A percentile compares a stretch with the other conserved stretches of the same genome.
Conservation (phyloP, 2,113 vertebrate genomes). For the Tragelaphus strepsiceros region DNA sequence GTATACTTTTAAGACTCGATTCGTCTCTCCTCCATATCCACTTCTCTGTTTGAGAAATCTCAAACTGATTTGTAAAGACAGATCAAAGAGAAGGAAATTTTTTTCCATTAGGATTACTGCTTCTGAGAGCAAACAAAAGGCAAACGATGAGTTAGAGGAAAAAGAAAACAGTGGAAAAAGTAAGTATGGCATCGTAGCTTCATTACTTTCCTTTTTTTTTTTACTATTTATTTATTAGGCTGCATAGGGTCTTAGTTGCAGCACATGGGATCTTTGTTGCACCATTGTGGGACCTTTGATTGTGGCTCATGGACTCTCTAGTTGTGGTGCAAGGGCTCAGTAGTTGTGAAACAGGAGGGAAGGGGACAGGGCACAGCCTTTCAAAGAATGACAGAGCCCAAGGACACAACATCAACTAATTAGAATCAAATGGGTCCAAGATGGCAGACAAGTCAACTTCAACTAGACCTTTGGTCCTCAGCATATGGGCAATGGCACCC, state of each 20-base stretch:
- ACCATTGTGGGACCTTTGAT: background rate
- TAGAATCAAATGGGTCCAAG: background rate
- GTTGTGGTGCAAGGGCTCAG: background rate
- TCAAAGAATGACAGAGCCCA: background rate
- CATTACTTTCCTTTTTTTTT: background rate
- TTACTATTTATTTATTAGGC: background rate
- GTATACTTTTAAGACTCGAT: conserved; percentile 49
- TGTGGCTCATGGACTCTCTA: background rate
- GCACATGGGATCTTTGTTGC: background rate
- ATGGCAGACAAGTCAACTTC: background rate
- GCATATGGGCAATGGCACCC: background rate
- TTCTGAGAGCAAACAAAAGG: conserved; percentile 56
- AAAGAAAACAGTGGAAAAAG: background rate
- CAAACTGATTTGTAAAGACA: conserved; percentile 73
- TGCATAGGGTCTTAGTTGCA: background rate
- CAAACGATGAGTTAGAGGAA: conserved; percentile 48
- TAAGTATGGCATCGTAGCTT: conserved; percentile 8
- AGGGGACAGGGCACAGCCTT: background rate
- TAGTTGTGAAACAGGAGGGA: background rate
- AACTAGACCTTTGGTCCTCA: background rate
- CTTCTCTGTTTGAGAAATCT: conserved; percentile 64
- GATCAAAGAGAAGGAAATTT: conserved; percentile 66
- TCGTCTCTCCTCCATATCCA: background rate
- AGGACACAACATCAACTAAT: background rate
- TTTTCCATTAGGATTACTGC: conserved; percentile 53